A percentile compares a stretch with the other conserved stretches of the same genome.
Evolutionary conservation across 2,888 invertebrate species (phyloP).

Genomic region (Andrena bucephala): DNA sequence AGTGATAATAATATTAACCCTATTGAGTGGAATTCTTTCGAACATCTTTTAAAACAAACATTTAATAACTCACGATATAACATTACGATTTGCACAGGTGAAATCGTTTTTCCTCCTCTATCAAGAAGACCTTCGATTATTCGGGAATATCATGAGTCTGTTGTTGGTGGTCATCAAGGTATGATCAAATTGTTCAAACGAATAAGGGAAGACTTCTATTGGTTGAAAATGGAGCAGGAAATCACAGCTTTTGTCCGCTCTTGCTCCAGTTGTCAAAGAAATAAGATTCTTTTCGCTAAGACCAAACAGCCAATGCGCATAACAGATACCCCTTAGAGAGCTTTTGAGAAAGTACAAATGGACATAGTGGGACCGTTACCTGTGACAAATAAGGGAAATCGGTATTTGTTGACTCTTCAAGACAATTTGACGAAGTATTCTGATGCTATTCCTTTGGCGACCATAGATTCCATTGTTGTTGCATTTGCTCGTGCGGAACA

Average conservation of each 20-base stretch:
- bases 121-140: neutral
- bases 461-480: neutral
- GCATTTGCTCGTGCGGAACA: neutral
- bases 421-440: conserved; percentile 9
- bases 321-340: neutral
- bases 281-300: neutral
- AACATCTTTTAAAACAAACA: neutral
- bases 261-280: neutral
- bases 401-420: neutral
- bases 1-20: neutral
- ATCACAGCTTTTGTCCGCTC: neutral
- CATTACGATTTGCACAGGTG: neutral
- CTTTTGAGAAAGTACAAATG: neutral
- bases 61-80: neutral
- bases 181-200: neutral
- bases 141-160: neutral
- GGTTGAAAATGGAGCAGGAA: neutral
- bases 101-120: neutral
- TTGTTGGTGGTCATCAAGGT: neutral
- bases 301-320: neutral
- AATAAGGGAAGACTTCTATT: neutral
- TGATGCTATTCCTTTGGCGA: neutral
- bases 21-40: neutral
- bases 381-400: neutral
- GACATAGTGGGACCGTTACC: neutral